Percentiles rank a stretch among this genome's conserved stretches.
Conservation (phyloP, 2,888 invertebrate genomes). For the Deilephila elpenor region DNA sequence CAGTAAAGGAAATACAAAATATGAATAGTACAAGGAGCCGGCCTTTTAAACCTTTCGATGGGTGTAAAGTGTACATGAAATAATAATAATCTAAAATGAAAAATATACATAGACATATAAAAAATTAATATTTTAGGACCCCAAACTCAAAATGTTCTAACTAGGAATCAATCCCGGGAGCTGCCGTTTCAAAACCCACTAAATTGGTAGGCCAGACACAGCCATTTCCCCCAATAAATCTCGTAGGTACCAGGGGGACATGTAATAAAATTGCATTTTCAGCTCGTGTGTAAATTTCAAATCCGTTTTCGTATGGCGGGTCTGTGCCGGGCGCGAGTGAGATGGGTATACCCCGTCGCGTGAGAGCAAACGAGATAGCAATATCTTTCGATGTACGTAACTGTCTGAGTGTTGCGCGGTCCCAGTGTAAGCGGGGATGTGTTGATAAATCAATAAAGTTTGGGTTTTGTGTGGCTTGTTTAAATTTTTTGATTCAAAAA, state of each 20-base stretch:
- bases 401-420: slow-evolving; percentile 43
- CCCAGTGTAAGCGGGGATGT: slow-evolving; percentile 39
- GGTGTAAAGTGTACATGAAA: too few species aligned
- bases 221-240: background rate
- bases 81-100: too few species aligned
- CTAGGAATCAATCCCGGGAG: too few species aligned
- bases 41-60: too few species aligned
- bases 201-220: background rate
- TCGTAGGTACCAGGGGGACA: slow-evolving; percentile 3
- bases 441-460: background rate
- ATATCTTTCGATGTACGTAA: slow-evolving; percentile 37
- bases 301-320: slow-evolving; percentile 26
- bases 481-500: background rate
- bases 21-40: too few species aligned
- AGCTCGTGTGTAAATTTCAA: slow-evolving; percentile 22
- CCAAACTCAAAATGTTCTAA: too few species aligned
- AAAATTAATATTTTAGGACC: too few species aligned
- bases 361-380: slow-evolving; percentile 40
- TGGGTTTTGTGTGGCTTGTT: background rate
- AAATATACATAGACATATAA: too few species aligned
- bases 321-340: slow-evolving; percentile 38
- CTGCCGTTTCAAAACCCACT: too few species aligned
- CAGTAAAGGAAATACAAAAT: too few species aligned
- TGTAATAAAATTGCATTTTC: slow-evolving; percentile 24
- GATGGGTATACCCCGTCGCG: slow-evolving; percentile 33